Percentiles rank a stretch among this genome's conserved stretches.
These are phyloP conservation scores for Colistium nudipinnis DNA, from an alignment of 2,113 vertebrate genomes.

Conservation along the genomic window DNA sequence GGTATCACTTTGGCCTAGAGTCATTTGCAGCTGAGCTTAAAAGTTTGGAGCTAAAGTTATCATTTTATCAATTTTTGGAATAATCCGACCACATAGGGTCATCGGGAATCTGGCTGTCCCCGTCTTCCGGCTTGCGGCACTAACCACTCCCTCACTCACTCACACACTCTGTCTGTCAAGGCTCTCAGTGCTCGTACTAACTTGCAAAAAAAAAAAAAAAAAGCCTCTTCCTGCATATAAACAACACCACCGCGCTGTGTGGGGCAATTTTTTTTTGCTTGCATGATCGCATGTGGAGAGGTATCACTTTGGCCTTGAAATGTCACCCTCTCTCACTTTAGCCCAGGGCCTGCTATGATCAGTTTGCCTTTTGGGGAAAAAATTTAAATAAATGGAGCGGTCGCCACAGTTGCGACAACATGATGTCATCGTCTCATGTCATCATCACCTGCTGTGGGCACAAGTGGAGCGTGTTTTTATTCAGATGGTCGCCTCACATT, in stretches of 20 bases:
- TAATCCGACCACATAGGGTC: constrained; percentile 42
- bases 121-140: constrained; percentile 67
- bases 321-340: constrained; percentile 65
- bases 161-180: constrained; percentile 62
- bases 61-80: no score
- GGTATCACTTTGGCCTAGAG: constrained; percentile 76
- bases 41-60: no score
- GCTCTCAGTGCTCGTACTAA: constrained; percentile 66
- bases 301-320: constrained; percentile 76
- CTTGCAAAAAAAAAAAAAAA: constrained; percentile 60
- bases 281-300: constrained; percentile 73
- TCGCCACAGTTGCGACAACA: constrained; percentile 37
- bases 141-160: no score
- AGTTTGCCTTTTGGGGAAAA: constrained; percentile 22
- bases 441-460: constrained; percentile 33
- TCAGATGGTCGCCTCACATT: constrained; percentile 28
- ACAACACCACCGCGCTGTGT: constrained; percentile 31
- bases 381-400: no score
- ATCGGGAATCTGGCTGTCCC: constrained; percentile 56
- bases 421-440: constrained; percentile 47
- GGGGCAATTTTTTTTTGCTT: constrained; percentile 38
- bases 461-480: constrained; percentile 36
- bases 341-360: constrained; percentile 34
- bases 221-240: constrained; percentile 33
- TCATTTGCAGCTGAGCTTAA: no score